Evolutionary conservation across 1,140 invertebrate genomes (phyloP).

Genomic region (Brachionus plicatilis): DNA sequence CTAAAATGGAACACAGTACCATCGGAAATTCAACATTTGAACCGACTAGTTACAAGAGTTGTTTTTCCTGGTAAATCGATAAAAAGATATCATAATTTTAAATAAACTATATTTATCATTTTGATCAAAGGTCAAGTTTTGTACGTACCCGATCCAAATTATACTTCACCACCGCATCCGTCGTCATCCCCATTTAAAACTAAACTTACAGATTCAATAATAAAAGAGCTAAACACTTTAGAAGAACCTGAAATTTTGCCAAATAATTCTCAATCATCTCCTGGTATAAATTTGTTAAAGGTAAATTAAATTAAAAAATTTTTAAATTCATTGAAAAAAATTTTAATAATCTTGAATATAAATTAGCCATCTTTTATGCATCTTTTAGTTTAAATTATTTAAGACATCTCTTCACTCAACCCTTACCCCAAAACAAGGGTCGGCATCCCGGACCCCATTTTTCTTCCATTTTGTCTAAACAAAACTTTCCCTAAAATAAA

Average conservation of each 20-base stretch:
- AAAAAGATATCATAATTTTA: not conserved
- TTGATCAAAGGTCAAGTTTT: not conserved
- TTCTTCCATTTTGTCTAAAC: too few species aligned
- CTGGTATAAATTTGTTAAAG: slow-evolving; percentile 10
- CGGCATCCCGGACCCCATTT: too few species aligned
- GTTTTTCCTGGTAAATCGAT: not conserved
- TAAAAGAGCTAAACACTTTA: not conserved
- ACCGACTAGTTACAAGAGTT: slow-evolving; percentile 26
- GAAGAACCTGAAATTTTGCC: not conserved
- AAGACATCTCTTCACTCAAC: too few species aligned
- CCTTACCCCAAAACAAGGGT: too few species aligned
- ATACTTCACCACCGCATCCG: not conserved
- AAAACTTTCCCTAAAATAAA: too few species aligned
- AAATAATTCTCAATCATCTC: not conserved
- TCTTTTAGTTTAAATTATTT: too few species aligned
- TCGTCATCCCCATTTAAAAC: not conserved
- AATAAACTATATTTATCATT: not conserved
- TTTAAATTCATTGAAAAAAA: not conserved
- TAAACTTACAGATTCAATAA: not conserved
- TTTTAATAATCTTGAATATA: too few species aligned
- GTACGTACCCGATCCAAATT: slow-evolving; percentile 25
- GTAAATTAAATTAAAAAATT: not conserved
- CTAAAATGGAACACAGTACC: slow-evolving; percentile 33
- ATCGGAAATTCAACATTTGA: slow-evolving; percentile 30
- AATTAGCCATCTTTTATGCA: too few species aligned